A percentile compares a stretch with the other conserved stretches of the same genome.
These are phyloP conservation scores for Dipodomys merriami DNA, from an alignment of 2,113 vertebrate genomes.

Conservation along the genomic window DNA sequence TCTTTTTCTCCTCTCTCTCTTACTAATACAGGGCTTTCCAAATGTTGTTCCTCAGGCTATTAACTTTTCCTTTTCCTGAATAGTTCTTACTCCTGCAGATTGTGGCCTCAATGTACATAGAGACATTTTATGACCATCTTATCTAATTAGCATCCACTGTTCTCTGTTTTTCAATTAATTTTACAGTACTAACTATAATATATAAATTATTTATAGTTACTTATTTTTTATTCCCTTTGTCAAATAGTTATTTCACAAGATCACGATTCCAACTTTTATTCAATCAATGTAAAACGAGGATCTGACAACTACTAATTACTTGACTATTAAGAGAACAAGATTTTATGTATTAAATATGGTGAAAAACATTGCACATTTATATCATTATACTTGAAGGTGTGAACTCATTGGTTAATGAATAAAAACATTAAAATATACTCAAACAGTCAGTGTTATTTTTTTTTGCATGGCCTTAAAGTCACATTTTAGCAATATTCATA, in stretches of 20 bases:
- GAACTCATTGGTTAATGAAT: not conserved
- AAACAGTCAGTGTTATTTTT: not conserved
- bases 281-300: not conserved
- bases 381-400: constrained; percentile 6
- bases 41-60: not conserved
- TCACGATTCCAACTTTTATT: not conserved
- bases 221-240: not conserved
- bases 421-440: not conserved
- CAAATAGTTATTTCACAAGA: not conserved
- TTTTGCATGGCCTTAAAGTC: not conserved
- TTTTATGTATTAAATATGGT: not conserved
- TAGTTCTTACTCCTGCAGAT: not conserved
- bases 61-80: not conserved
- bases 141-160: not conserved
- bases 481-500: not conserved
- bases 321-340: not conserved
- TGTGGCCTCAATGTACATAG: not conserved
- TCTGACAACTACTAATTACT: not conserved
- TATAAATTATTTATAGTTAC: not conserved
- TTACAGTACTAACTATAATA: not conserved
- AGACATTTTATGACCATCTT: not conserved
- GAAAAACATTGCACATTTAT: not conserved
- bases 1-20: not conserved
- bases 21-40: not conserved
- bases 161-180: constrained; percentile 30